phyloP scores from a whole-genome alignment of 2,888 invertebrate genomes.

The Halocaridina rubra region DNA sequence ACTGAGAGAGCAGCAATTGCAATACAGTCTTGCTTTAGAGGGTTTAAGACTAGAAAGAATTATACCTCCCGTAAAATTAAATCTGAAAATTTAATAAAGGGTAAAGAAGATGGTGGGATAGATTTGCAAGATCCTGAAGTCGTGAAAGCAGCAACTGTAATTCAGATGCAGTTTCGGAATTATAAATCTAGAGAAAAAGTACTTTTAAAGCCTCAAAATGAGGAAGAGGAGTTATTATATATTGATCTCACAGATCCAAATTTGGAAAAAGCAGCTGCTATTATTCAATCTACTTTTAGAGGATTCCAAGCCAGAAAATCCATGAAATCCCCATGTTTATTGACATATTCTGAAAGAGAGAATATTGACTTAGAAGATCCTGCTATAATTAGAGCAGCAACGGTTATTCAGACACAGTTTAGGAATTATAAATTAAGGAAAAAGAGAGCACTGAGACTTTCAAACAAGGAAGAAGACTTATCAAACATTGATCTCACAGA shows the following conservation, averaged over 20 bases:
- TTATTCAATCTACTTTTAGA: neutral
- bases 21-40: neutral
- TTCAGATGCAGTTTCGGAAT: neutral
- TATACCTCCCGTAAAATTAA: too few relatives aligned
- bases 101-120: neutral
- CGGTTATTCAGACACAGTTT: neutral
- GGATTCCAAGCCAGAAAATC: neutral
- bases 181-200: neutral
- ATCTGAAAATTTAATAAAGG: neutral
- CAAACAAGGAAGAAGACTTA: neutral
- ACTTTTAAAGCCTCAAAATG: neutral
- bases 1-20: neutral
- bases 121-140: neutral
- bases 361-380: constrained; percentile 18
- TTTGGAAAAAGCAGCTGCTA: neutral
- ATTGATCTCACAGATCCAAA: constrained; percentile 16
- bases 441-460: too few relatives aligned
- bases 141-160: neutral
- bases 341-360: neutral
- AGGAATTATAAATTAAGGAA: neutral
- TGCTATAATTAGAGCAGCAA: neutral
- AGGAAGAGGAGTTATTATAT: neutral
- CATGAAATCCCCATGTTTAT: neutral
- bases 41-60: neutral
- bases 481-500: neutral